A percentile compares a stretch with the other conserved stretches of the same genome.
These are phyloP conservation scores for Gymnorhina tibicen DNA, from an alignment of 2,113 vertebrate species.

Conservation along the genomic window DNA sequence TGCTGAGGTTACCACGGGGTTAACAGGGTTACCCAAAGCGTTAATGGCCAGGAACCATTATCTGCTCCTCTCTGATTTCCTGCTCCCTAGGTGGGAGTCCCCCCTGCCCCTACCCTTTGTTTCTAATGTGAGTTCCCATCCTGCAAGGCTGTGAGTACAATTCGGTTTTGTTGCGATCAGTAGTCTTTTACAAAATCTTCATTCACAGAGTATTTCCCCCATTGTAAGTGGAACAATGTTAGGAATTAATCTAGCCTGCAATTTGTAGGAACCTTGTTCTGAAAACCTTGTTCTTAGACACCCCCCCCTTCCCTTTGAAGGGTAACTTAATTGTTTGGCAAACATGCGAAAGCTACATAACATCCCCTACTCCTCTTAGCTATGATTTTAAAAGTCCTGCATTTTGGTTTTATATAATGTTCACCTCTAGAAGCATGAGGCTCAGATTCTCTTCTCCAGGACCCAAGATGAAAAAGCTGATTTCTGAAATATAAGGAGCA, in stretches of 20 bases:
- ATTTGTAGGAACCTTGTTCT: slow-evolving; percentile 13
- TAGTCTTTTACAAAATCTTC: slow-evolving; percentile 23
- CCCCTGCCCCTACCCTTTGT: slow-evolving; percentile 39
- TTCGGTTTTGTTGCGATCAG: slow-evolving; percentile 29
- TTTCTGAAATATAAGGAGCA: background rate
- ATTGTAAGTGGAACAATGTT: slow-evolving; percentile 50
- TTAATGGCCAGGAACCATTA: background rate
- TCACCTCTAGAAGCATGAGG: background rate
- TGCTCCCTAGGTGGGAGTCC: slow-evolving; percentile 36
- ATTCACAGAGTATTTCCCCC: slow-evolving; percentile 27
- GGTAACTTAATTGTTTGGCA: background rate
- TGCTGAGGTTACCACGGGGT: background rate
- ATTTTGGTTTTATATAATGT: background rate
- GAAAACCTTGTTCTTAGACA: background rate
- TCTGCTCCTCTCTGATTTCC: slow-evolving; percentile 43
- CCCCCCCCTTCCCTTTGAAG: background rate
- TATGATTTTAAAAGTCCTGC: background rate
- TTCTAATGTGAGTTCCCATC: slow-evolving; percentile 33
- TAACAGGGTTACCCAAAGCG: background rate
- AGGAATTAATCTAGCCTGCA: slow-evolving; percentile 8
- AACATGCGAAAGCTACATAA: background rate
- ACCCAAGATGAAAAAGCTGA: background rate
- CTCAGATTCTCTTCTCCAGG: background rate
- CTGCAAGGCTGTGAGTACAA: slow-evolving; percentile 14
- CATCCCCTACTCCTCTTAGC: background rate